These are phyloP conservation scores for Ctenopoma kingsleyae DNA, from an alignment of 2,797 vertebrate species.

Conservation along the genomic window DNA sequence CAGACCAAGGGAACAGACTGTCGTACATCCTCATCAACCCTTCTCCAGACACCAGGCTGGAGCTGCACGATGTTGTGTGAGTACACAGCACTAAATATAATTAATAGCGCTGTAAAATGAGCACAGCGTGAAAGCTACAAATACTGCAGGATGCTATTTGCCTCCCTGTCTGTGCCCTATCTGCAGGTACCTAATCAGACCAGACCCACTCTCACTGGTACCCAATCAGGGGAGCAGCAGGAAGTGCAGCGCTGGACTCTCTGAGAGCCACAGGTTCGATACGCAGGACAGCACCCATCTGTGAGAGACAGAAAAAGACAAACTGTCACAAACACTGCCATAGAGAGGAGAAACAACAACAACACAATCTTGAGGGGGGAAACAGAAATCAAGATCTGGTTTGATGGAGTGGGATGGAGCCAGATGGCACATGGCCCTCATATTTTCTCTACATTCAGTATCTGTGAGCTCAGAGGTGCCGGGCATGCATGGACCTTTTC, in stretches of 20 bases:
- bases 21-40: conserved; percentile 92
- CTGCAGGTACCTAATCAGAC: conserved; percentile 88
- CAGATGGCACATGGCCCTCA: conserved; percentile 27
- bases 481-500: conserved; percentile 78
- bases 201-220: conserved; percentile 87
- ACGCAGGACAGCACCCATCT: conserved; percentile 88
- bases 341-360: conserved; percentile 18
- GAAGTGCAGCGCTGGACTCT: conserved; percentile 79
- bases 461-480: conserved; percentile 44
- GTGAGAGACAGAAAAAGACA: conserved; percentile 69
- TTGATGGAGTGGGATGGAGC: conserved; percentile 19
- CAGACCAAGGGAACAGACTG: conserved; percentile 88
- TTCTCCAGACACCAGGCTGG: conserved; percentile 87
- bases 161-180: conserved; percentile 7
- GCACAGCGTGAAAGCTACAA: neutral
- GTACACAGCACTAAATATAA: conserved; percentile 53
- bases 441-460: conserved; percentile 44
- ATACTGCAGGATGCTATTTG: conserved; percentile 12
- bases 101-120: conserved; percentile 8
- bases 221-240: conserved; percentile 83
- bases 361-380: conserved; percentile 21
- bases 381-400: conserved; percentile 22
- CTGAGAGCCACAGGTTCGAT: conserved; percentile 84
- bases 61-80: conserved; percentile 90
- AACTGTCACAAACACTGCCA: conserved; percentile 41